Evolutionary conservation across 2,113 vertebrate genomes (phyloP), one percentile per base, ranked within the genome.

Genomic region (Andinoacara biseriatus): DNA sequence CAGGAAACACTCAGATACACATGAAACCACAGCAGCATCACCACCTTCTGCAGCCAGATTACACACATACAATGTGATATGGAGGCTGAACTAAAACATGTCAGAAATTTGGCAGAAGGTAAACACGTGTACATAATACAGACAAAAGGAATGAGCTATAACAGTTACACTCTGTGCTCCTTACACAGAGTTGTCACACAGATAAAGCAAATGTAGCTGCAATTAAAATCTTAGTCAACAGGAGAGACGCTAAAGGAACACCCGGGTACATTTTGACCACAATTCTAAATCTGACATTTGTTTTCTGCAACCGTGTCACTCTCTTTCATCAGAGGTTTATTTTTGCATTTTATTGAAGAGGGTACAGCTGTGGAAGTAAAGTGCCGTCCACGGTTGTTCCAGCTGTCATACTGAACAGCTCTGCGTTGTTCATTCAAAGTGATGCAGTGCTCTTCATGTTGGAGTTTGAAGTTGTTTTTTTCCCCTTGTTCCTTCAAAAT

Each of bases 371-470:
- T 40, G 65, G 61, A 67, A 75, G 78, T 60, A 2, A 24, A 80
- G 69, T 22, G 38, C 46, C 22, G 31, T 78, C 62, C 58, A 3
- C 0, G 35, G 40, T 52, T 49, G 15, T 18, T 11, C 31, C 35
- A 33, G 72, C 59, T 75, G 63, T 89, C 79, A 69, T 52, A 82
- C 26, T 20, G 56, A 83, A 58, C 52, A 18, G 59, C 59, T 77
- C 43, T 15, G 38, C 59, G 49, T 62, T 80, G 85, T 83, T 82
- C 74, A 61, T 57, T 59, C 56, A 74, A 76, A 82, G 52, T 17
- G 26, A 77, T 65, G 58, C 78, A n/a, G 57, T 10, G 26, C 58
- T 80, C 33, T 40, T 80, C 20, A 46, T 58, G 83, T 86, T 61
- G 78, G 4, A 2, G 40, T 61, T 24, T 26, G 56, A 78, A 59